Evolutionary conservation across 2,888 invertebrate genomes (phyloP).

Genomic region (Caradrina kadenii): DNA sequence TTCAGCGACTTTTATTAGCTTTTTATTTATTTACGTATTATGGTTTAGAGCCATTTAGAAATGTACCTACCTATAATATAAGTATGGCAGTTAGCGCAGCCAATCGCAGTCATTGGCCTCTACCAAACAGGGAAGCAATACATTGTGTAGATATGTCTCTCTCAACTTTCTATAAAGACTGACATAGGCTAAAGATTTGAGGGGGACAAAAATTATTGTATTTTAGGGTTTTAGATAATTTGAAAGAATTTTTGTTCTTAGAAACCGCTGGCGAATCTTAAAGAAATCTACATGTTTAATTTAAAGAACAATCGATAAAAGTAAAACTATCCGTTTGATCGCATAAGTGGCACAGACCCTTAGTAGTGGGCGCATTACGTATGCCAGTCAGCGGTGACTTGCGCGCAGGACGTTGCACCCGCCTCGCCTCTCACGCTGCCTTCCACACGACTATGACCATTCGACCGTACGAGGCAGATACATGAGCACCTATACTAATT

Average conservation of each 20-base stretch:
- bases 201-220: background rate
- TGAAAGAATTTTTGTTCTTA: background rate
- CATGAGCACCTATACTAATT: constrained; percentile 33
- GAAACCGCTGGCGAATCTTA: background rate
- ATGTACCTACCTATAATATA: background rate
- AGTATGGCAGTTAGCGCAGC: constrained; percentile 24
- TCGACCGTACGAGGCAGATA: constrained; percentile 55
- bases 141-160: background rate
- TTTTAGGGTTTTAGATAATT: background rate
- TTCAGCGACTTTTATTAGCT: constrained; percentile 29
- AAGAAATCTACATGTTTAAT: background rate
- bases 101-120: constrained; percentile 29
- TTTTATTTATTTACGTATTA: constrained; percentile 19
- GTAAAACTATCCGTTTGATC: constrained; percentile 42
- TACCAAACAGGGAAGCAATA: constrained; percentile 14
- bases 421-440: constrained; percentile 70
- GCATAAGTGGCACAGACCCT: constrained; percentile 50
- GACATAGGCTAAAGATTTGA: background rate
- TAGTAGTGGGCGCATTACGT: constrained; percentile 76
- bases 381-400: constrained; percentile 79
- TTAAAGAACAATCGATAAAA: constrained; percentile 26
- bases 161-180: no score
- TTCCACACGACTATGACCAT: constrained; percentile 66
- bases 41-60: constrained; percentile 18
- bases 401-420: constrained; percentile 85